Conservation (phyloP, 2,888 invertebrate species). For the Tenthredo livida region DNA sequence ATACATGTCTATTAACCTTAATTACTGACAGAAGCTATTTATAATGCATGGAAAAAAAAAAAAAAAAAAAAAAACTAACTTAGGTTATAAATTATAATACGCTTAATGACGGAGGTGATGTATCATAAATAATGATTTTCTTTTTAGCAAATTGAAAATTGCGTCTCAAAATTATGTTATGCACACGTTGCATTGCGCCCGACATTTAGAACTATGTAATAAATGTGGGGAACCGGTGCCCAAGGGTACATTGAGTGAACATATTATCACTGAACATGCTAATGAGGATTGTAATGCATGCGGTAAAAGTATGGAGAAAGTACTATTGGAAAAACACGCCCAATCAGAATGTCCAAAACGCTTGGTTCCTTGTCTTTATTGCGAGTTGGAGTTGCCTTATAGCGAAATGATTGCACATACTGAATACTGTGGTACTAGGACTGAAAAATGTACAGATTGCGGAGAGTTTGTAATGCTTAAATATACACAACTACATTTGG, state of each 20-base stretch:
- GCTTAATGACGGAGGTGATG: conserved; percentile 49
- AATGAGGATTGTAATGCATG: conserved; percentile 5
- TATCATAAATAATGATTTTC: conserved; percentile 54
- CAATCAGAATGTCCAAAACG: conserved; percentile 79
- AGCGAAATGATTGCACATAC: conserved; percentile 83
- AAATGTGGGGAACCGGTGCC: conserved; percentile 86
- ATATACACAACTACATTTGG: conserved; percentile 83
- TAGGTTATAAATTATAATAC: conserved; percentile 46
- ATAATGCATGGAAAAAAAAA: conserved; percentile 13
- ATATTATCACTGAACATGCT: conserved; percentile 74
- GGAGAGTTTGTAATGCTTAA: conserved; percentile 86
- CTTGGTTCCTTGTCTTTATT: conserved; percentile 83
- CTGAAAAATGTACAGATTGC: conserved; percentile 85
- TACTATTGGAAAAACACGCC: conserved; percentile 5
- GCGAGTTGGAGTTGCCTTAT: conserved; percentile 84
- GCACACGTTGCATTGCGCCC: conserved; percentile 85
- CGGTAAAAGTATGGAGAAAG: conserved; percentile 11
- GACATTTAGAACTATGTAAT: conserved; percentile 84
- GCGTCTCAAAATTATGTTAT: conserved; percentile 85
- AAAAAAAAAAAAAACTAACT: too few species aligned
- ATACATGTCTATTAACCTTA: neutral
- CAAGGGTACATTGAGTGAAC: conserved; percentile 81
- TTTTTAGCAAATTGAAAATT: conserved; percentile 84
- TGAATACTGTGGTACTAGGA: conserved; percentile 86
- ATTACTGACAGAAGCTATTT: conserved; percentile 56